Conservation (phyloP, 2,797 vertebrate species). For the Lindbergichthys nudifrons region DNA sequence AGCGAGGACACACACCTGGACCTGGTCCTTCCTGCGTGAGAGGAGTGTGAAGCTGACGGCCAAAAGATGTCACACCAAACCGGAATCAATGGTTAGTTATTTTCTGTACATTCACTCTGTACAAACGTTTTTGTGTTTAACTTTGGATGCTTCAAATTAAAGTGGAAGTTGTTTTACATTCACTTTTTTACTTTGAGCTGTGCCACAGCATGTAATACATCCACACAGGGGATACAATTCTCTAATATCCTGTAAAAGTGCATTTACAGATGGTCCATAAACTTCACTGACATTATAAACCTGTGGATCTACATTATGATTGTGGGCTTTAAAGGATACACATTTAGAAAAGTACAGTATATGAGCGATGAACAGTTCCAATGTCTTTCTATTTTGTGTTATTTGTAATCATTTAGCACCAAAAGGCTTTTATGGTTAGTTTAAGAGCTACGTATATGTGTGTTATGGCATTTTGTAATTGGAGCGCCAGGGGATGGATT, state of each 20-base stretch:
- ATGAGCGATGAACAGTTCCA: neutral
- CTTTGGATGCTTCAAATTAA: neutral
- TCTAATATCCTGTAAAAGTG: neutral
- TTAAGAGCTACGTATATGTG: constrained; percentile 40
- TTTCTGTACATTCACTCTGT: neutral
- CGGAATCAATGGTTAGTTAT: constrained; percentile 82
- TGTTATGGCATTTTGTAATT: constrained; percentile 77
- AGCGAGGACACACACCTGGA: constrained; percentile 67
- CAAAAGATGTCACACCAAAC: constrained; percentile 87
- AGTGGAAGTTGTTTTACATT: neutral
- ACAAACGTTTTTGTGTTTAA: neutral
- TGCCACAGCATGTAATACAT: neutral
- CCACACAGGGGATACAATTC: neutral
- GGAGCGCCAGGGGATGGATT: constrained; percentile 65
- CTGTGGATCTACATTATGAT: constrained; percentile 10
- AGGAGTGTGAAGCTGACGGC: constrained; percentile 64
- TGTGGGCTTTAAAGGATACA: neutral
- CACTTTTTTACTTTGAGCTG: neutral
- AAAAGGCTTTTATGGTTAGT: constrained; percentile 14
- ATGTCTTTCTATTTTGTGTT: neutral
- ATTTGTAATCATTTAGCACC: neutral
- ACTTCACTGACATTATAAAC: neutral
- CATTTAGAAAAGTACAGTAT: neutral
- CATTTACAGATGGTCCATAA: neutral
- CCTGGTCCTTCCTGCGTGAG: constrained; percentile 51